A percentile compares a stretch with the other conserved stretches of the same genome.
Conservation (phyloP, 2,888 invertebrate species). For the Ferdinandea cuprea region DNA sequence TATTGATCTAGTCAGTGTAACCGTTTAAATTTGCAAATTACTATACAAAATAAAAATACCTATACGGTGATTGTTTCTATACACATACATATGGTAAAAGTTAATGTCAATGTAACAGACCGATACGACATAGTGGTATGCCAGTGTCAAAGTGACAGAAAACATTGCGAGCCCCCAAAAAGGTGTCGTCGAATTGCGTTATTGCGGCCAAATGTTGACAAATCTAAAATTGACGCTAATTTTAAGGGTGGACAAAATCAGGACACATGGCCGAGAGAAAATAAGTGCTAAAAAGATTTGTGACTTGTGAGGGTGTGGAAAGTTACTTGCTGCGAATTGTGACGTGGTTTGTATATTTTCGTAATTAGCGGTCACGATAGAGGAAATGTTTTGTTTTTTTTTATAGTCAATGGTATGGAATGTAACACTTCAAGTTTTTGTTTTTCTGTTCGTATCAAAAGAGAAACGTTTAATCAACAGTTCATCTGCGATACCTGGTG, state of each 20-base stretch:
- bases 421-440: too few relatives aligned
- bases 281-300: background rate
- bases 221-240: slow-evolving; percentile 33
- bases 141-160: background rate
- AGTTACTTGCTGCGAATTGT: background rate
- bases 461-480: too few relatives aligned
- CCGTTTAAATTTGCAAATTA: slow-evolving; percentile 32
- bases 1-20: slow-evolving; percentile 36
- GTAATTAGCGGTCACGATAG: background rate
- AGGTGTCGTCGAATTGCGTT: slow-evolving; percentile 17
- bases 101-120: background rate
- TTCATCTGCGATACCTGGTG: too few relatives aligned
- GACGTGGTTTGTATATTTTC: background rate
- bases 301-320: slow-evolving; percentile 13
- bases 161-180: slow-evolving; percentile 10
- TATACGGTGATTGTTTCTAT: background rate
- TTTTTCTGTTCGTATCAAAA: too few relatives aligned
- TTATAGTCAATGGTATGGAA: background rate
- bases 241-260: slow-evolving; percentile 32
- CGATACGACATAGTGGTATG: background rate
- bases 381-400: background rate
- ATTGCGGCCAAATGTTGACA: slow-evolving; percentile 30
- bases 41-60: slow-evolving; percentile 35
- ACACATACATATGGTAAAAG: background rate
- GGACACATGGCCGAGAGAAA: background rate